Percentiles rank a stretch among this genome's conserved stretches.
These are phyloP conservation scores for Polyodon spathula DNA, from an alignment of 2,113 vertebrate genomes.

Conservation along the genomic window DNA sequence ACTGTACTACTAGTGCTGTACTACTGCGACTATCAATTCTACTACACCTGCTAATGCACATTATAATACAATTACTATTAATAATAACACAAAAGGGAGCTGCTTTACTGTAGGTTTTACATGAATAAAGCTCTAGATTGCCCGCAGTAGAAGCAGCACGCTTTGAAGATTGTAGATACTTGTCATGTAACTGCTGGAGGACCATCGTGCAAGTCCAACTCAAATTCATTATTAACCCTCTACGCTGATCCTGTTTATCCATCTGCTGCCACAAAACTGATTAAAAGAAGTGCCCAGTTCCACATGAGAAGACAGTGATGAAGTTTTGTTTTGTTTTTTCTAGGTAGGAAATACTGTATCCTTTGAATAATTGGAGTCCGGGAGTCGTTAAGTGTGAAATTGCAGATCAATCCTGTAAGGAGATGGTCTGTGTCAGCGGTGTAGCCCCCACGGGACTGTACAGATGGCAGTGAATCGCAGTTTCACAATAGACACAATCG, in stretches of 20 bases:
- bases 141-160: too few species aligned
- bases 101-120: too few species aligned
- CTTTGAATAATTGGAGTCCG: conserved; percentile 54
- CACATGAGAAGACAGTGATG: not conserved
- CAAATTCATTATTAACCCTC: too few species aligned
- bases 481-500: conserved; percentile 80
- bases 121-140: too few species aligned
- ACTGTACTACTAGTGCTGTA: too few species aligned
- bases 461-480: conserved; percentile 78
- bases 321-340: conserved; percentile 9
- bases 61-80: too few species aligned
- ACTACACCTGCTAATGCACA: too few species aligned
- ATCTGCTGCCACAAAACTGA: not conserved
- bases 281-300: not conserved
- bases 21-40: too few species aligned
- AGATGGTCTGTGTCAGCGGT: conserved; percentile 44
- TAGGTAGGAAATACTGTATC: conserved; percentile 47
- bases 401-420: conserved; percentile 64
- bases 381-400: conserved; percentile 72
- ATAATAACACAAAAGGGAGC: too few species aligned
- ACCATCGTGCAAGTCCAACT: too few species aligned
- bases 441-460: conserved; percentile 67
- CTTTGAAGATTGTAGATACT: too few species aligned
- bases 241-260: not conserved
- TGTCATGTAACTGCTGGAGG: too few species aligned